These are phyloP conservation scores for Ommatoiulus sabulosus DNA, from an alignment of 2,888 invertebrate species.

Conservation along the genomic window DNA sequence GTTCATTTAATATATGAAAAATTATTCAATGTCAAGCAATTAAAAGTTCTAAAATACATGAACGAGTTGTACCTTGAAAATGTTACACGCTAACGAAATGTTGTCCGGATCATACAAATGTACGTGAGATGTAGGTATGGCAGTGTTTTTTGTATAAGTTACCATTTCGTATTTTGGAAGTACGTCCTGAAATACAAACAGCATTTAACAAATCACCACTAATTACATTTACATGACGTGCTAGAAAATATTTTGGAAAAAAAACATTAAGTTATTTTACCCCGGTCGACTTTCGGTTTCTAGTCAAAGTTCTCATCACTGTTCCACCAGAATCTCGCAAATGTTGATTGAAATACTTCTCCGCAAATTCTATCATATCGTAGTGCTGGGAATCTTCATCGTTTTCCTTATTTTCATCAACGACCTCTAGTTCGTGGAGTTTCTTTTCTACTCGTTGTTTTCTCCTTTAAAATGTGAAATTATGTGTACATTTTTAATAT, in stretches of 20 bases:
- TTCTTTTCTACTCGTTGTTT: conserved; percentile 88
- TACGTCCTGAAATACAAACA: conserved; percentile 66
- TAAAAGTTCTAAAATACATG: neutral
- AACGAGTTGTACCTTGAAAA: conserved; percentile 79
- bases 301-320: conserved; percentile 62
- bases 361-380: conserved; percentile 93
- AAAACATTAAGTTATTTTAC: conserved; percentile 44
- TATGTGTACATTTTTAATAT: too few relatives aligned
- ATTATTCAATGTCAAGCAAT: neutral
- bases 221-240: neutral
- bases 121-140: conserved; percentile 92
- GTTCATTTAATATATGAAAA: conserved; percentile 25
- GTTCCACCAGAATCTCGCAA: conserved; percentile 65
- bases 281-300: conserved; percentile 62
- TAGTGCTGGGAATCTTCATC: conserved; percentile 75
- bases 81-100: conserved; percentile 86
- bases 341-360: conserved; percentile 90
- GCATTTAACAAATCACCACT: neutral
- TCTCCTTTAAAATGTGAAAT: conserved; percentile 69
- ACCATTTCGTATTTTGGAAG: conserved; percentile 94
- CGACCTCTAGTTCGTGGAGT: conserved; percentile 81
- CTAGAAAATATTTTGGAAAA: neutral
- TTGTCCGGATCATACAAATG: conserved; percentile 96
- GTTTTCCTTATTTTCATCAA: conserved; percentile 70
- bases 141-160: conserved; percentile 85